These are phyloP conservation scores for Epirrita christyi DNA, from an alignment of 2,888 invertebrate species.

Conservation along the genomic window DNA sequence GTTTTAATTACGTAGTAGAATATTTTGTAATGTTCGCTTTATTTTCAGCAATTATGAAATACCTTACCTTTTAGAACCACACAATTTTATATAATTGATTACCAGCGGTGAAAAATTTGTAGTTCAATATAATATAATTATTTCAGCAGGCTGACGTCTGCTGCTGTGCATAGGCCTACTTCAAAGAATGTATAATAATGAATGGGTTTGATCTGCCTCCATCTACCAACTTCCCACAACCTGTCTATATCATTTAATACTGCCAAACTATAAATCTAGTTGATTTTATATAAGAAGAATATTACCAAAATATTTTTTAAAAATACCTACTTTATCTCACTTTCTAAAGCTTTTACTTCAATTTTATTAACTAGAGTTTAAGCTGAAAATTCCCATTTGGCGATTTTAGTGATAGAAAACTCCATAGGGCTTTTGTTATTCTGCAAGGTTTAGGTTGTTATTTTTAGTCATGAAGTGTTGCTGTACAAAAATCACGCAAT, in stretches of 20 bases:
- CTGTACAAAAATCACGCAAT: not conserved
- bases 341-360: constrained; percentile 16
- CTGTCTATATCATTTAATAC: not conserved
- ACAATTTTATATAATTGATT: not conserved
- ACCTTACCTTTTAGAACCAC: not conserved
- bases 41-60: not conserved
- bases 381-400: constrained; percentile 1
- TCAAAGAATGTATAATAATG: no score
- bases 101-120: not conserved
- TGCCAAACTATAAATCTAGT: not conserved
- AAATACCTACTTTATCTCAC: constrained; percentile 14
- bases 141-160: no score
- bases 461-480: not conserved
- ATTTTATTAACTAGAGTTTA: constrained; percentile 6
- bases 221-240: no score
- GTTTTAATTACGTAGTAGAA: no score
- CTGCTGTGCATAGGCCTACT: no score
- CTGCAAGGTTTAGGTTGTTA: not conserved
- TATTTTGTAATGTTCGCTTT: not conserved
- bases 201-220: no score
- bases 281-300: constrained; percentile 10
- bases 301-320: constrained; percentile 16
- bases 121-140: no score
- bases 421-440: not conserved
- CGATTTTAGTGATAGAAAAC: not conserved